Percentiles rank a stretch among this genome's conserved stretches.
Conservation (phyloP, 2,113 vertebrate genomes). For the Steatornis caripensis region DNA sequence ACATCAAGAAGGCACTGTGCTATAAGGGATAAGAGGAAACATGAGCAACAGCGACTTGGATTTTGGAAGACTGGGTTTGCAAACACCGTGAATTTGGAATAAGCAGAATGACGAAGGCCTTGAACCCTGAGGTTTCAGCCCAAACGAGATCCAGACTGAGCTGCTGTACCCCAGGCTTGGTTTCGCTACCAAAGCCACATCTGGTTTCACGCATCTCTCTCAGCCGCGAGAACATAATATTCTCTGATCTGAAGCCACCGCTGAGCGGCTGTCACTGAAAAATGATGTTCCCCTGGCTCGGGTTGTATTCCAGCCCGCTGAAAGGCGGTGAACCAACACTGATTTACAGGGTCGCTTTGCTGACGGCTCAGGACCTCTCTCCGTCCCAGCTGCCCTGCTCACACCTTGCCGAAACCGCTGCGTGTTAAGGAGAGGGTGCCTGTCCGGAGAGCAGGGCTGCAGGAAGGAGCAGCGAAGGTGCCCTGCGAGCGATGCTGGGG, state of each 20-base stretch:
- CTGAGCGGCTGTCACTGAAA: neutral
- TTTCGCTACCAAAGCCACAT: neutral
- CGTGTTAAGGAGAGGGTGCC: neutral
- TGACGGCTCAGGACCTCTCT: neutral
- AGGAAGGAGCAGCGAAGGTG: neutral
- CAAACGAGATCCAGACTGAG: neutral
- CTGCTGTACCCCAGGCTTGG: neutral
- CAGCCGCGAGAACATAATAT: neutral
- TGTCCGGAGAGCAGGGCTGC: neutral
- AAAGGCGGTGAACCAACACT: neutral
- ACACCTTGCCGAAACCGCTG: neutral
- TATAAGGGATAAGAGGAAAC: rapidly evolving
- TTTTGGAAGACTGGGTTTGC: rapidly evolving
- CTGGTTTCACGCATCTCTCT: neutral
- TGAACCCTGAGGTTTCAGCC: neutral
- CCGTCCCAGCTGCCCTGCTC: neutral
- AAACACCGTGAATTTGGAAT: rapidly evolving
- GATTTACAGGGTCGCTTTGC: neutral
- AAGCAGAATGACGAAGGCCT: neutral
- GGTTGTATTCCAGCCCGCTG: neutral
- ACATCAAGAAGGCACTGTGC: neutral
- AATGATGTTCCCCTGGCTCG: neutral
- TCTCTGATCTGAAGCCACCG: neutral
- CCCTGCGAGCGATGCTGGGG: neutral
- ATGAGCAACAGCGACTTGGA: neutral